Conservation (phyloP, 2,113 vertebrate genomes). For the Plotosus lineatus region DNA sequence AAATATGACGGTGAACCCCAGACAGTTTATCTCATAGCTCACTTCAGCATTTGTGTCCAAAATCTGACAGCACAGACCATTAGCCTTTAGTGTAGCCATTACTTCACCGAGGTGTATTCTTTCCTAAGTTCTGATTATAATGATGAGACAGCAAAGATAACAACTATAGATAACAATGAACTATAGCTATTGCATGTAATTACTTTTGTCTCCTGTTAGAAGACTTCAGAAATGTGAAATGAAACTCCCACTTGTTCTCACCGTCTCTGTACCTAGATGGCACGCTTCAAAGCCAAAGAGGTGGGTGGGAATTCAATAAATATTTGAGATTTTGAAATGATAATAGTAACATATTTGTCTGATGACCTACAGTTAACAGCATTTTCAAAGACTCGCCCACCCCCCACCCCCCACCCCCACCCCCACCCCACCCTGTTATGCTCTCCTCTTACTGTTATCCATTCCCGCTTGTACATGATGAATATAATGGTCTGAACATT, state of each 20-base stretch:
- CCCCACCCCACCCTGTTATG: constrained; percentile 14
- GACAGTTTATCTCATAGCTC: constrained; percentile 41
- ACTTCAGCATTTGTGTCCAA: background rate
- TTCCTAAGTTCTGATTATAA: constrained; percentile 29
- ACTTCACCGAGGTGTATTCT: constrained; percentile 30
- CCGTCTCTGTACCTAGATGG: constrained; percentile 56
- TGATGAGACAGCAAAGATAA: constrained; percentile 44
- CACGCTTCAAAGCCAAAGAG: constrained; percentile 57
- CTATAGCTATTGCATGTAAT: constrained; percentile 42
- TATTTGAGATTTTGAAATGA: constrained; percentile 67
- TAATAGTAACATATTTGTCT: constrained; percentile 75
- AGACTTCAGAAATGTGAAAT: constrained; percentile 60
- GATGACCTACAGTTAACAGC: constrained; percentile 60
- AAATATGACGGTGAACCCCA: constrained; percentile 36
- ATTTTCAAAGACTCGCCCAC: constrained; percentile 30
- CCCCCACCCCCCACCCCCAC: constrained; percentile 14
- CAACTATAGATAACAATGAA: constrained; percentile 31
- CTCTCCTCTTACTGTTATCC: constrained; percentile 6
- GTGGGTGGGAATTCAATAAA: constrained; percentile 61
- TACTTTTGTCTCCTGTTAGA: constrained; percentile 44
- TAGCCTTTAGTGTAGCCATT: constrained; percentile 33
- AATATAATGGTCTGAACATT: constrained; percentile 4
- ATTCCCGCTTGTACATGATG: constrained; percentile 23
- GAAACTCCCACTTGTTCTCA: constrained; percentile 55
- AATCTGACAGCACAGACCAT: constrained; percentile 43